Evolutionary conservation across 2,113 vertebrate genomes (phyloP), one percentile per base, ranked within the genome.

Genomic region (Oreotragus oreotragus): DNA sequence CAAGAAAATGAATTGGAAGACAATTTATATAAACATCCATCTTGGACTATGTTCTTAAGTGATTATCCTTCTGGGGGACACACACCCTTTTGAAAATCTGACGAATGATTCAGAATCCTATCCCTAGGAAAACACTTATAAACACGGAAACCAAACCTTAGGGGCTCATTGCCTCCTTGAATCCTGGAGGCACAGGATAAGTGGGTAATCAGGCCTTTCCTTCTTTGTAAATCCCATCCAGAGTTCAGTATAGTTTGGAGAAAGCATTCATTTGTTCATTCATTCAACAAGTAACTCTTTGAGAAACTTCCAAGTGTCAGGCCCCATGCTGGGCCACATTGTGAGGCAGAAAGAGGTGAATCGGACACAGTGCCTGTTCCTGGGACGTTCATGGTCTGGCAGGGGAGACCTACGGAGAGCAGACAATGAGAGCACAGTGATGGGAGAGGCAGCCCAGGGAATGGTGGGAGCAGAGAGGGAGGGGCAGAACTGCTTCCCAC

Each of bases 221-320:
- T 90, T 21, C 91, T 98, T 58, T 96, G 96, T 81, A 76, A 93
- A 95, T n/a, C 94, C 79, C 73, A n/a, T 86, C 45, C 28, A 62
- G 73, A 90, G 94, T 57, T 84, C 96, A 62, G 81, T 7, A 73
- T 30, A 60, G 87, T 84, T 88, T 7, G 77, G 84, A 98, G 96
- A 98, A 97, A 96, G 97, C 97, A 7, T 97, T 96, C 73, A n/a
- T 92, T 97, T 98, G 96, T 97, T 94, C 96, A 7, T 96, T 93
- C 96, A 96, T 96, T 96, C 90, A 94, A 96, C 92, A 96, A 98
- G 95, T 36, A 94, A 94, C 53, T 92, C 98, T 97, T 97, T 98
- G 98, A 97, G 98, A 95, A 90, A 93, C 92, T 62, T 96, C 97
- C 96, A 98, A 98, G 92, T 97, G 97, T 97, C 90, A 96, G 90